Evolutionary conservation across 2,888 invertebrate species (phyloP).

Genomic region (Nomada fabriciana): DNA sequence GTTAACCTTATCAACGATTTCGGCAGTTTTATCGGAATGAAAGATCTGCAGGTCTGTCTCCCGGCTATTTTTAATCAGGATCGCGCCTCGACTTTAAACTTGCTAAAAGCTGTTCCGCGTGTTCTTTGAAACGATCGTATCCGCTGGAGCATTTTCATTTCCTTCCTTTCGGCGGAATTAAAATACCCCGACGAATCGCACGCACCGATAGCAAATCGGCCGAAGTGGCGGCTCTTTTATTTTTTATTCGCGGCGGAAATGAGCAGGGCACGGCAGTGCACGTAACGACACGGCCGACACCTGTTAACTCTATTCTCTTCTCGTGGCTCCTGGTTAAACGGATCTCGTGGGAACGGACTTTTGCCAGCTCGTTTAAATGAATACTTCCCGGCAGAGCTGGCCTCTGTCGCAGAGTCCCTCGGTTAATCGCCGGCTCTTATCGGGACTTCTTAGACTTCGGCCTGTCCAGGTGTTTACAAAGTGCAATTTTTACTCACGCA

Average conservation of each 20-base stretch:
- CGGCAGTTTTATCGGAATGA: neutral
- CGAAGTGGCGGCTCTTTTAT: conserved; percentile 56
- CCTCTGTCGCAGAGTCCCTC: neutral
- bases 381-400: conserved; percentile 38
- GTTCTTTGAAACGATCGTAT: neutral
- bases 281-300: conserved; percentile 61
- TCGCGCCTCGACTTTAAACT: conserved; percentile 30
- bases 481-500: conserved; percentile 75
- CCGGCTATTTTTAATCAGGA: conserved; percentile 24
- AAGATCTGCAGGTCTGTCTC: too few species aligned
- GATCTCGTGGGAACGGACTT: conserved; percentile 60
- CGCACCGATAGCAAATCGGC: too few species aligned
- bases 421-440: neutral
- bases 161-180: conserved; percentile 1
- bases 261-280: conserved; percentile 71
- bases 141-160: neutral
- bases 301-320: conserved; percentile 52
- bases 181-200: neutral
- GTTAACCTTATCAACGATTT: neutral
- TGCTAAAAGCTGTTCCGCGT: neutral
- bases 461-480: neutral
- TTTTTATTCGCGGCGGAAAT: conserved; percentile 70
- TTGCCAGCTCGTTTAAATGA: conserved; percentile 50
- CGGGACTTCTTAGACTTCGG: too few species aligned
- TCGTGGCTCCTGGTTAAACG: conserved; percentile 44